Conservation (phyloP, 2,113 vertebrate genomes). For the Sturnira hondurensis region DNA sequence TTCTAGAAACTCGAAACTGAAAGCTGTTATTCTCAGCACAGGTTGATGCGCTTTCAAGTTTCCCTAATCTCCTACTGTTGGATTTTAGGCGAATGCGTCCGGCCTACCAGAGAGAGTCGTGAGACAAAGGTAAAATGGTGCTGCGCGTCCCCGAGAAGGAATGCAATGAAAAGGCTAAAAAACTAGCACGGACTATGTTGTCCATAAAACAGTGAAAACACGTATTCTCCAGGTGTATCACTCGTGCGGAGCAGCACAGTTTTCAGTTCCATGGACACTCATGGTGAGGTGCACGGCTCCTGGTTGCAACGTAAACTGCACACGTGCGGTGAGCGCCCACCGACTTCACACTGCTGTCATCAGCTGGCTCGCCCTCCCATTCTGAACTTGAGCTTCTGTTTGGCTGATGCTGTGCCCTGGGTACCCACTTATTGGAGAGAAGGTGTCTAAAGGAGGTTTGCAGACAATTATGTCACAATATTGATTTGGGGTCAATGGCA, state of each 20-base stretch:
- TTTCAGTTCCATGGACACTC: background rate
- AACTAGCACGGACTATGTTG: slow-evolving; percentile 60
- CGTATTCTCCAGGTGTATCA: background rate
- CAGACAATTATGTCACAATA: background rate
- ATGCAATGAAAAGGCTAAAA: slow-evolving; percentile 67
- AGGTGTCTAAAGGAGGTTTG: background rate
- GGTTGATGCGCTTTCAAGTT: slow-evolving; percentile 60
- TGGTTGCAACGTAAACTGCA: background rate
- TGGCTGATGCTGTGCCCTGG: background rate
- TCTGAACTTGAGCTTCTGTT: background rate
- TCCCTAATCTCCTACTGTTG: slow-evolving; percentile 64
- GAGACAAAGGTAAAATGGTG: slow-evolving; percentile 35
- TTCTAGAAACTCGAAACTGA: slow-evolving; percentile 29
- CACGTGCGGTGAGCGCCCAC: background rate
- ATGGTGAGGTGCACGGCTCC: rapidly evolving
- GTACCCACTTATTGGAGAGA: background rate
- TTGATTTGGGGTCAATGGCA: background rate
- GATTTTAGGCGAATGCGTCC: slow-evolving; percentile 56
- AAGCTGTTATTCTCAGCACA: slow-evolving; percentile 62
- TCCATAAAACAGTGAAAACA: slow-evolving; percentile 53
- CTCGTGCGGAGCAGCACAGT: background rate
- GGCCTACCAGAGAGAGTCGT: slow-evolving; percentile 62
- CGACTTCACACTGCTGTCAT: rapidly evolving
- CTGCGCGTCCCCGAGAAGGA: slow-evolving; percentile 39
- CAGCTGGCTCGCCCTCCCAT: too few relatives aligned